Base-by-base conservation (phyloP, 2,888 invertebrate species). In the Gymnoscelis rufifasciata region DNA sequence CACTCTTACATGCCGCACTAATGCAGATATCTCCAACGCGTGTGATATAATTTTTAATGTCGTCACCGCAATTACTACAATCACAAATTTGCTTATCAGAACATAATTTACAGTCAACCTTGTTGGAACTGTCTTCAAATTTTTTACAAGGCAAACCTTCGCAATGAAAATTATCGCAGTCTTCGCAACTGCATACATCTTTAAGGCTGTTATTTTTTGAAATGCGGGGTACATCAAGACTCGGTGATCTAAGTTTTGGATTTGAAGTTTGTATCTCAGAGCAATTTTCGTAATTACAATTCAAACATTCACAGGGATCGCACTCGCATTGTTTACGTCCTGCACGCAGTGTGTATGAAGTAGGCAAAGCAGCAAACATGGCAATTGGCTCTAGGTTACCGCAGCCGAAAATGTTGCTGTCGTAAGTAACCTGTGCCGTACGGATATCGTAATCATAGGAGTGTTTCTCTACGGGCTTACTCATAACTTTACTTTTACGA, bases 361-460 rank as follows among this genome's bases (percentile, higher is more conserved):
- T 56, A 19, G 62, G 47, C 29, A 68, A 23, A 27, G 68, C 45
- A 27, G 74, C 52, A 45, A 58, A 68, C 67, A 76, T 70, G 7
- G 72, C 59, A 48, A 72, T 57, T 7, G 63, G 59, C 41, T 66
- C 50, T 10, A 50, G 19, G 28, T 31, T 57, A 2, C 39, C 39
- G 15, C 15, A 23, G 35, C 43, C 28, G 14, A 35, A 37, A n/a
- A 26, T n/a, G 13, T 7, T 4, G 19, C 40, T 26, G 15, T 50
- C 38, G 19, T 55, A 50, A 7, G 43, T 38, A 24, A 51, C 7
- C 14, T 52, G 45, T 26, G 68, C 59, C 43, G 62, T 65, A 19
- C 65, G 67, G 47, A 78, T 70, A 51, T 78, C 78, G 48, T 66
- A 75, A 51, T 78, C 72, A 28, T 63, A 57, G 35, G 50, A 61